A percentile compares a stretch with the other conserved stretches of the same genome.
Conservation (phyloP, 2,888 invertebrate species). For the Tubiluchus corallicola region DNA sequence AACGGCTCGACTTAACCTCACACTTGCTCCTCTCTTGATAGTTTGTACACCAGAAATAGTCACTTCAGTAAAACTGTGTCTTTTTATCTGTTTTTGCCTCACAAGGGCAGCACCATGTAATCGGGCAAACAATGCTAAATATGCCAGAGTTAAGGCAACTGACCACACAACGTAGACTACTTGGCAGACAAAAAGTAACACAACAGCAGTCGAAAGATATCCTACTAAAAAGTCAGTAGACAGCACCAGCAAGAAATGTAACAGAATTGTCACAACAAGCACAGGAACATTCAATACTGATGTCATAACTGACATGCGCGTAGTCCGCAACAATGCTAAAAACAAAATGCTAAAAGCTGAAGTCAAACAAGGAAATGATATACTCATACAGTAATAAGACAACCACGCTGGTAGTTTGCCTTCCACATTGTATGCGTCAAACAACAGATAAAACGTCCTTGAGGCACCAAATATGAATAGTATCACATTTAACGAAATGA, state of each 20-base stretch:
- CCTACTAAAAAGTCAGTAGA: conserved; percentile 46
- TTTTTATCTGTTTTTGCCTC: conserved; percentile 22
- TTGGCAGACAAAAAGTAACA: conserved; percentile 39
- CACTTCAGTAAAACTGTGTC: conserved; percentile 17
- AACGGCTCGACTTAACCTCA: conserved; percentile 57
- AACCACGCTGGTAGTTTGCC: conserved; percentile 51
- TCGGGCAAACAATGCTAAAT: conserved; percentile 35
- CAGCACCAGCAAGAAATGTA: conserved; percentile 60
- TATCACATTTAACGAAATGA: conserved; percentile 61
- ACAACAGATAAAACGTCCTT: conserved; percentile 62
- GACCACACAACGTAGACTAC: conserved; percentile 65
- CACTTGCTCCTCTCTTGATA: conserved; percentile 24
- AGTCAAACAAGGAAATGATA: conserved; percentile 66
- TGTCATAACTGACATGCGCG: conserved; percentile 32
- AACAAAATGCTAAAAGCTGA: conserved; percentile 76
- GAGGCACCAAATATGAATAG: conserved; percentile 56
- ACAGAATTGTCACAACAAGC: conserved; percentile 52
- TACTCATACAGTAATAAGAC: conserved; percentile 59
- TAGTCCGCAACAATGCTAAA: conserved; percentile 60
- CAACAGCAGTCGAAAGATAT: conserved; percentile 16
- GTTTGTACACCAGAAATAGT: conserved; percentile 19
- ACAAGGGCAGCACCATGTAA: conserved; percentile 22
- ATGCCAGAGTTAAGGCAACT: conserved; percentile 60
- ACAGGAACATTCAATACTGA: conserved; percentile 52
- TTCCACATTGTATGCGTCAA: conserved; percentile 78